Evolutionary conservation across 1,140 invertebrate genomes (phyloP).

Genomic region (Plodia interpunctella): DNA sequence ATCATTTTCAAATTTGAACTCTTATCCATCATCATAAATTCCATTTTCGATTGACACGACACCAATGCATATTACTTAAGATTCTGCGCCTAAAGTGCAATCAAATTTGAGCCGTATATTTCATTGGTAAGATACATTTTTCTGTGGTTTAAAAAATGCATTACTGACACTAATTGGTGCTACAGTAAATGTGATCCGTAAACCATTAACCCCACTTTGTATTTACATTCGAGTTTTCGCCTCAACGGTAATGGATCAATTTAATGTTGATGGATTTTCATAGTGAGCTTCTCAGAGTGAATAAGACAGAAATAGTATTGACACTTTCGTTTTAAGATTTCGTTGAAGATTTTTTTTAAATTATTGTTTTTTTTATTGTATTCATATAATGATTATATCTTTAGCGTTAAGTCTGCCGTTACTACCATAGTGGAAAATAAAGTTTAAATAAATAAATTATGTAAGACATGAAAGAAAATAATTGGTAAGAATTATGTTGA

Average conservation of each 20-base stretch:
- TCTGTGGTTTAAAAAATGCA: neutral
- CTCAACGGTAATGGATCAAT: constrained; percentile 8
- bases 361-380: no score
- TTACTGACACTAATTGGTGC: constrained; percentile 26
- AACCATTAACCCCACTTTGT: constrained; percentile 29
- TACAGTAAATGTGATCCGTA: constrained; percentile 21
- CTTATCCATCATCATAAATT: neutral
- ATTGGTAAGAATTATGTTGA: no score
- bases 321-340: neutral
- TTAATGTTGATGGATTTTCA: constrained; percentile 5
- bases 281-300: neutral
- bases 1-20: neutral
- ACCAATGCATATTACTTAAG: constrained; percentile 6
- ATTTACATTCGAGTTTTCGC: constrained; percentile 22
- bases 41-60: neutral
- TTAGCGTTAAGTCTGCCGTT: no score
- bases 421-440: no score
- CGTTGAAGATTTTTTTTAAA: no score
- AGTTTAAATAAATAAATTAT: no score
- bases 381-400: no score
- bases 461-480: no score
- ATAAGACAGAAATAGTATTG: neutral
- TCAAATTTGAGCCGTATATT: constrained; percentile 1
- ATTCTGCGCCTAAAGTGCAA: neutral
- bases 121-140: neutral